Evolutionary conservation across 2,888 invertebrate species (phyloP).

Genomic region (Brachyopa scutellaris): DNA sequence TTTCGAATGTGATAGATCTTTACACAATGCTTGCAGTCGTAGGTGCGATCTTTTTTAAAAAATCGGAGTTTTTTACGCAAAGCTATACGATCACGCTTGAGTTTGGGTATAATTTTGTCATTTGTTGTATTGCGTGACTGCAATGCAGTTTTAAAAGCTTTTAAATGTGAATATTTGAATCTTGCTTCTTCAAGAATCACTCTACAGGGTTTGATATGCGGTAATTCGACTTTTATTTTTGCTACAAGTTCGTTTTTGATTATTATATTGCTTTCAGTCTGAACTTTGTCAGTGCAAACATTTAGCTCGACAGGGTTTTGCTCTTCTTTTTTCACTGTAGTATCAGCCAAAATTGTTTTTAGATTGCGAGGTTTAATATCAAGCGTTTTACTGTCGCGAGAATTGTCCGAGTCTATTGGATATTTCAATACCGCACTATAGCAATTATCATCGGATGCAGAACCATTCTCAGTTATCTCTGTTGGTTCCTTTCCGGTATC

Average conservation of each 20-base stretch:
- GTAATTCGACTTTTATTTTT: constrained; percentile 12
- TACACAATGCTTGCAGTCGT: constrained; percentile 79
- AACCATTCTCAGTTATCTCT: background rate
- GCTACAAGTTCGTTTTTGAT: constrained; percentile 16
- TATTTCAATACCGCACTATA: constrained; percentile 75
- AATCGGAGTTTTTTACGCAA: constrained; percentile 34
- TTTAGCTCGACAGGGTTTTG: constrained; percentile 56
- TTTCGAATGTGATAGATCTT: constrained; percentile 80
- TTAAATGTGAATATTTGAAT: background rate
- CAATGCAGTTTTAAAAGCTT: background rate
- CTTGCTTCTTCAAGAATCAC: background rate
- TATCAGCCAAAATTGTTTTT: constrained; percentile 64
- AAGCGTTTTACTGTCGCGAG: constrained; percentile 75
- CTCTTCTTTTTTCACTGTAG: constrained; percentile 75
- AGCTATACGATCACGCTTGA: constrained; percentile 13
- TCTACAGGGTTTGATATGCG: background rate
- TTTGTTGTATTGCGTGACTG: background rate
- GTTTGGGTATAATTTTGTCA: background rate
- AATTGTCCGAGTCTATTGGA: constrained; percentile 63
- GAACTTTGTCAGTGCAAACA: constrained; percentile 77
- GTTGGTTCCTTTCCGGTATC: background rate
- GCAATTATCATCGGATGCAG: constrained; percentile 52
- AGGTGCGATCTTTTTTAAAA: constrained; percentile 77
- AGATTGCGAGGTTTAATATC: constrained; percentile 72
- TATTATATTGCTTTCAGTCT: too few species aligned